phyloP scores from a whole-genome alignment of 1,140 invertebrate species.

The Melipona quadrifasciata region DNA sequence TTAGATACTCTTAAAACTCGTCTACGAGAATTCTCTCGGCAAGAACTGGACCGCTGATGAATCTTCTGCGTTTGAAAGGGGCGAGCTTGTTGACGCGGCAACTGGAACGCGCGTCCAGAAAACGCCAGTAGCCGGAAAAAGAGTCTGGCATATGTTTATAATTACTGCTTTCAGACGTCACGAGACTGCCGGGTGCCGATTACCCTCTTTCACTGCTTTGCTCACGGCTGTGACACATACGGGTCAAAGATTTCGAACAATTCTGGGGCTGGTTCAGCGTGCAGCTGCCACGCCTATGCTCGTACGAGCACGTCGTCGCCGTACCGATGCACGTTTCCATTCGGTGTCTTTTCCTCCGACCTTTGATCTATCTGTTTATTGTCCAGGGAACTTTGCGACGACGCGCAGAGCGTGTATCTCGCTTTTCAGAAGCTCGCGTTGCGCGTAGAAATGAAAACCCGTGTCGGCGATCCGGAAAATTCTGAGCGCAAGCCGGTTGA shows the following conservation, averaged over 20 bases:
- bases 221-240: not conserved
- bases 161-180: slow-evolving; percentile 31
- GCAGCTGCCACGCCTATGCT: too few relatives aligned
- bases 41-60: not conserved
- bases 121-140: not conserved
- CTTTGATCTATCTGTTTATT: slow-evolving; percentile 52
- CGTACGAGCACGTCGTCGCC: not conserved
- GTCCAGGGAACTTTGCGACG: slow-evolving; percentile 45
- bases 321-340: slow-evolving; percentile 15
- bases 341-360: slow-evolving; percentile 28
- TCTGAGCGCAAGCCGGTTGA: slow-evolving; percentile 53
- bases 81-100: not conserved
- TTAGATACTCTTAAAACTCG: not conserved
- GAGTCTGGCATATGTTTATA: not conserved
- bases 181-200: not conserved
- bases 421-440: slow-evolving; percentile 52
- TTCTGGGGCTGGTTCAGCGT: not conserved
- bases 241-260: slow-evolving; percentile 44
- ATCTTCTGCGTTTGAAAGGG: not conserved
- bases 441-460: slow-evolving; percentile 47
- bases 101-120: not conserved
- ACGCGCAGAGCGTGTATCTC: slow-evolving; percentile 36
- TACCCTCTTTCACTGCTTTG: slow-evolving; percentile 13
- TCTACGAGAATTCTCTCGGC: too few relatives aligned
- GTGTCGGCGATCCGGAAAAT: slow-evolving; percentile 47